A percentile compares a stretch with the other conserved stretches of the same genome.
phyloP scores from a whole-genome alignment of 2,797 vertebrate genomes.

The Mastacembelus armatus region DNA sequence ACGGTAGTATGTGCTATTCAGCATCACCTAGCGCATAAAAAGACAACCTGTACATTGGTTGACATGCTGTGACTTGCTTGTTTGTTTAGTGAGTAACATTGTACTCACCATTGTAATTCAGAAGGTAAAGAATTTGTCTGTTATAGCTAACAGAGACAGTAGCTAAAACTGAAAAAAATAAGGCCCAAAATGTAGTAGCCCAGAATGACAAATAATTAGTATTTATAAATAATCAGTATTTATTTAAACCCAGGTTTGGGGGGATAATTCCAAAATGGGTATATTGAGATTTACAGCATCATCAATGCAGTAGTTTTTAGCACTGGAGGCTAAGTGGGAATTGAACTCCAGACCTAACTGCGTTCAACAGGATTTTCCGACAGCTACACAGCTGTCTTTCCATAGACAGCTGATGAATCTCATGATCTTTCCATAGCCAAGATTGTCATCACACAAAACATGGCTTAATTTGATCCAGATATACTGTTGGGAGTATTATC shows the following conservation, averaged over 20 bases:
- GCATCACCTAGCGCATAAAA: no score
- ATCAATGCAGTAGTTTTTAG: slow-evolving; percentile 16
- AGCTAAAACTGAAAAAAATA: no score
- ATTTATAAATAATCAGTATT: slow-evolving; percentile 17
- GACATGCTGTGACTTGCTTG: no score
- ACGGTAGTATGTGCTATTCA: no score
- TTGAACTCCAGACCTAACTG: slow-evolving; percentile 10
- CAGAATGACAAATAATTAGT: no score
- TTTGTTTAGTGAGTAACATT: no score
- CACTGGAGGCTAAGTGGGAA: slow-evolving; percentile 2
- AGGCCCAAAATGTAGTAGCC: neutral
- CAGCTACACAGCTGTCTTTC: no score
- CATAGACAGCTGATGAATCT: no score
- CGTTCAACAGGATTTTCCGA: slow-evolving; percentile 12
- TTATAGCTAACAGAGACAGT: no score
- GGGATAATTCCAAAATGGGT: neutral
- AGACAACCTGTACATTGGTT: no score
- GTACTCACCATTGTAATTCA: no score
- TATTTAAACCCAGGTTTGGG: neutral
- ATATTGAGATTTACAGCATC: neutral
- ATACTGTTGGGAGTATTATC: slow-evolving; percentile 9
- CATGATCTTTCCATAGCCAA: slow-evolving; percentile 22
- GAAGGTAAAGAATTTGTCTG: no score
- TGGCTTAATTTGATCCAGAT: slow-evolving; percentile 45
- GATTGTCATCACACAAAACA: slow-evolving; percentile 13